These are phyloP conservation scores for Ophion ellenae DNA, from an alignment of 2,888 invertebrate genomes.

Conservation along the genomic window DNA sequence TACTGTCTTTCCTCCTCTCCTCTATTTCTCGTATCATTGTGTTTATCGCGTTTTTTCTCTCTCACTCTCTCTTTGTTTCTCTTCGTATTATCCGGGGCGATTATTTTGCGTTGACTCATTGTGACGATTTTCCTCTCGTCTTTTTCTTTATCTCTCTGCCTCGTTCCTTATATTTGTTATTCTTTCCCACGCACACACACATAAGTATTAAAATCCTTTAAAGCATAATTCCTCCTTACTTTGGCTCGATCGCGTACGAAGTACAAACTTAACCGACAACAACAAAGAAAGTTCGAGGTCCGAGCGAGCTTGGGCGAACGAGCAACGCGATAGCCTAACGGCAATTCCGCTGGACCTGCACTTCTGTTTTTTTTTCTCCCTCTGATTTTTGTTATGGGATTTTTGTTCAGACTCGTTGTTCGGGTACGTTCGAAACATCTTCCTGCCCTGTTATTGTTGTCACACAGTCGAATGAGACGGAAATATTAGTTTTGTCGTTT, in stretches of 20 bases:
- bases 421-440: background rate
- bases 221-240: slow-evolving; percentile 31
- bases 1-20: slow-evolving; percentile 57
- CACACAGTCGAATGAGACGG: no score
- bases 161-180: no score
- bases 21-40: slow-evolving; percentile 24
- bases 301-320: slow-evolving; percentile 66
- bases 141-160: slow-evolving; percentile 12
- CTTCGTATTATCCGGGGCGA: background rate
- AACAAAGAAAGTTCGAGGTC: slow-evolving; percentile 43
- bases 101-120: background rate
- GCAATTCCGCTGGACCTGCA: background rate
- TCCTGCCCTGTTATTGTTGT: background rate
- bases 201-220: slow-evolving; percentile 11
- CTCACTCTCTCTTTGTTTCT: slow-evolving; percentile 18
- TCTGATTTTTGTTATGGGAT: background rate
- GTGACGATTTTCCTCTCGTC: background rate
- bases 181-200: slow-evolving; percentile 16
- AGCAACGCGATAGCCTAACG: background rate
- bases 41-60: slow-evolving; percentile 3
- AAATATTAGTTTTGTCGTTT: no score
- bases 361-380: background rate
- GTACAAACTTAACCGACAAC: background rate
- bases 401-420: background rate
- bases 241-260: slow-evolving; percentile 32